Conservation (phyloP, 2,113 vertebrate species). For the Megaleporinus macrocephalus region DNA sequence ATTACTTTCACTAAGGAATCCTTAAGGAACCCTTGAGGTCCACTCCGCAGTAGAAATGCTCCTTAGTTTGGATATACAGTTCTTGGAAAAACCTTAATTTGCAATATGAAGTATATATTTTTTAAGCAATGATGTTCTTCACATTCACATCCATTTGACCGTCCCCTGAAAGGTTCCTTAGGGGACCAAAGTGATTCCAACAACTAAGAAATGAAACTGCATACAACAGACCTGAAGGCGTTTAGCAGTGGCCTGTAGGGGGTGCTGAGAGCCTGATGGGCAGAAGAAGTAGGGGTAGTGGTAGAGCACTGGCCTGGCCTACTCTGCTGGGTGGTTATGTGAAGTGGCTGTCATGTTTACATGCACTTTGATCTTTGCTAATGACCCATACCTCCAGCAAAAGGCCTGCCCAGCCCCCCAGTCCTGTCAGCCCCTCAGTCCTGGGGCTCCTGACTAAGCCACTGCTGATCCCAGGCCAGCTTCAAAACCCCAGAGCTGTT, state of each 20-base stretch:
- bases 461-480: neutral
- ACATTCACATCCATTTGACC: no score
- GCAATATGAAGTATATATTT: no score
- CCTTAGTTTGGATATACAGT: no score
- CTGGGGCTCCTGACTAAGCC: neutral
- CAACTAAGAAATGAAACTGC: no score
- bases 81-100: no score
- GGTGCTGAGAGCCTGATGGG: conserved; percentile 16
- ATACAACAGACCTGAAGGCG: no score
- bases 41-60: no score
- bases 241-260: conserved; percentile 4
- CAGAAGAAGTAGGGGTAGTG: neutral
- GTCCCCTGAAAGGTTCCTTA: no score
- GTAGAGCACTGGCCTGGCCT: neutral
- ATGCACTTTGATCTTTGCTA: conserved; percentile 51
- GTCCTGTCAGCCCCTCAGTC: neutral
- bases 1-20: no score
- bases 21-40: no score
- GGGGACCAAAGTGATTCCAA: no score
- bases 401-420: neutral
- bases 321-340: conserved; percentile 32
- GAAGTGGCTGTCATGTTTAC: conserved; percentile 44
- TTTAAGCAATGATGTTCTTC: no score
- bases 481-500: neutral
- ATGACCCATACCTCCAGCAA: conserved; percentile 36